These are phyloP conservation scores for Drosophila bocqueti DNA, from an alignment of 1,140 invertebrate species.

Conservation along the genomic window DNA sequence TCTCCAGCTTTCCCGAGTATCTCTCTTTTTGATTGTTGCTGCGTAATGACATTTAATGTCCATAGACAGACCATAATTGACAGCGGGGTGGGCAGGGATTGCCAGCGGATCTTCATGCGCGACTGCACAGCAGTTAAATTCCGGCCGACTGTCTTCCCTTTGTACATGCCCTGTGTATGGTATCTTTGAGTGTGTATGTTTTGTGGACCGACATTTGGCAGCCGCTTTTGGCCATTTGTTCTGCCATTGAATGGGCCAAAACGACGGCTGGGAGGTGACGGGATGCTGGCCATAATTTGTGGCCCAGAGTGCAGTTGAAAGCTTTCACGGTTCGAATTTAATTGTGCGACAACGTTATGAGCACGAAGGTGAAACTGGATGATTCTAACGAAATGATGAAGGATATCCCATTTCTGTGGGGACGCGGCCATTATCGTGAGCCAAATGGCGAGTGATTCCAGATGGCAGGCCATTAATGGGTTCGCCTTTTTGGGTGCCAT, in stretches of 20 bases:
- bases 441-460: conserved; percentile 29
- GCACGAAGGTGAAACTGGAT: conserved; percentile 55
- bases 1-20: background rate
- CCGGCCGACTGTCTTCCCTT: conserved; percentile 44
- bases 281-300: conserved; percentile 54
- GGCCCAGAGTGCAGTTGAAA: conserved; percentile 53
- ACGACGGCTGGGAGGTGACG: conserved; percentile 1
- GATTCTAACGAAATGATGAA: conserved; percentile 34
- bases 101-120: conserved; percentile 59
- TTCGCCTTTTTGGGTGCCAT: conserved; percentile 7
- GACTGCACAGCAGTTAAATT: conserved; percentile 81
- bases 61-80: conserved; percentile 77
- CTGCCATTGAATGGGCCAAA: conserved; percentile 43
- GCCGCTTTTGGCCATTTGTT: conserved; percentile 56
- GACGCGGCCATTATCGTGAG: conserved; percentile 8
- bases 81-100: conserved; percentile 33
- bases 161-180: conserved; percentile 37
- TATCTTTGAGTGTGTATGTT: conserved; percentile 29
- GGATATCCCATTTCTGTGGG: conserved; percentile 19
- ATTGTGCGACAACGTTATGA: conserved; percentile 76
- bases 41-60: conserved; percentile 83
- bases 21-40: conserved; percentile 74
- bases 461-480: conserved; percentile 39
- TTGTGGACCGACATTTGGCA: conserved; percentile 59
- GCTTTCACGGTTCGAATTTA: conserved; percentile 54